A percentile compares a stretch with the other conserved stretches of the same genome.
Conservation (phyloP, 37 sponge, comb jelly and placozoan genomes). For the Mnemiopsis leidyi region DNA sequence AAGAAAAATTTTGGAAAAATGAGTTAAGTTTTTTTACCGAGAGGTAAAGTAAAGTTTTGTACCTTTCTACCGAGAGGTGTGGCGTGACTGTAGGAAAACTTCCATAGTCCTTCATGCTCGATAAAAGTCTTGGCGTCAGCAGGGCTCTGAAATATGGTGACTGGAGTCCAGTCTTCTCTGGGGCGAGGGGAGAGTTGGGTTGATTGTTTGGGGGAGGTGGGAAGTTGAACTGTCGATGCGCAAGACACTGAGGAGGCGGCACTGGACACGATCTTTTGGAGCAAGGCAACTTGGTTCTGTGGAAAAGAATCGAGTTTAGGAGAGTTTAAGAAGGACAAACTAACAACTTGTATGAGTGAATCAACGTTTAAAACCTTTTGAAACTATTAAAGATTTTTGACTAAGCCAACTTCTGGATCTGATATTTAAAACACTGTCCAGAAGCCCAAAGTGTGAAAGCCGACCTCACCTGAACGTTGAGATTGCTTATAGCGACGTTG, state of each 20-base stretch:
- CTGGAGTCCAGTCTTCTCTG: neutral
- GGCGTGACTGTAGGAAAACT: neutral
- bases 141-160: constrained; percentile 4
- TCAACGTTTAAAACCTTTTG: no score
- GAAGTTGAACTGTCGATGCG: neutral
- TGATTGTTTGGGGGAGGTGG: neutral
- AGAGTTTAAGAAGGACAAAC: no score
- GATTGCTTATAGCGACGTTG: neutral
- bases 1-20: no score
- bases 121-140: neutral
- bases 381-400: no score
- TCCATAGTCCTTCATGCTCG: neutral
- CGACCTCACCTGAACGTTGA: neutral
- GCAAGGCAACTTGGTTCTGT: constrained; percentile 1
- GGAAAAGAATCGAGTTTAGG: no score
- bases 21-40: no score
- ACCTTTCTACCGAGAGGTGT: neutral
- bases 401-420: no score
- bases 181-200: neutral
- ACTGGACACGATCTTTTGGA: constrained; percentile 15
- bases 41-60: neutral
- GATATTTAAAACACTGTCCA: no score
- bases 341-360: no score
- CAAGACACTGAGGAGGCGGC: neutral
- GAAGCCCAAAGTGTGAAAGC: no score